Evolutionary conservation across 2,113 vertebrate genomes (phyloP).

Genomic region (Crocuta crocuta): DNA sequence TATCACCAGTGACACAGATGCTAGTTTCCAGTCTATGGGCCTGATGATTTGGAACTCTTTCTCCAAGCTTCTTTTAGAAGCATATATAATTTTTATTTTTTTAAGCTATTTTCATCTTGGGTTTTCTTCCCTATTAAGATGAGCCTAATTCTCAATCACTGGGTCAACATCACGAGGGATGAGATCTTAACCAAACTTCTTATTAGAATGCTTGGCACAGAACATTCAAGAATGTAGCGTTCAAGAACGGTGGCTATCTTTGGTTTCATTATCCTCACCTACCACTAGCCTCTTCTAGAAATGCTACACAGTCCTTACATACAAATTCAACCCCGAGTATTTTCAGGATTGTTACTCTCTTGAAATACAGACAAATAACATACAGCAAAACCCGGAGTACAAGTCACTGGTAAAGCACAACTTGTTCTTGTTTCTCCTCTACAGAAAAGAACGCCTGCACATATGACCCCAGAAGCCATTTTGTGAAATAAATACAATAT

Average conservation of each 20-base stretch:
- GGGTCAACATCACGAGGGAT: not conserved
- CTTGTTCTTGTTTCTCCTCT: not conserved
- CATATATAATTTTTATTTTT: not conserved
- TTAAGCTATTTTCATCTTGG: not conserved
- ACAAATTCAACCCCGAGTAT: slow-evolving; percentile 1
- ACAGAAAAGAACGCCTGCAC: not conserved
- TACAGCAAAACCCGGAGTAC: not conserved
- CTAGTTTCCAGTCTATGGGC: not conserved
- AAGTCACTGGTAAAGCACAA: not conserved
- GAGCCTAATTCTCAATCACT: not conserved
- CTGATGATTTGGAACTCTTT: not conserved
- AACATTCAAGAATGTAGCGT: not conserved
- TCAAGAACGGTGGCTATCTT: not conserved
- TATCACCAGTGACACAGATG: not conserved
- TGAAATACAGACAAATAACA: slow-evolving; percentile 14
- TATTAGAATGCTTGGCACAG: not conserved
- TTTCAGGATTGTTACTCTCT: not conserved
- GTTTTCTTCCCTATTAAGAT: not conserved
- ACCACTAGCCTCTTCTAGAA: not conserved
- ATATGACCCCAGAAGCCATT: not conserved
- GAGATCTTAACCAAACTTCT: not conserved
- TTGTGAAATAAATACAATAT: not conserved
- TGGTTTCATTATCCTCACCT: not conserved
- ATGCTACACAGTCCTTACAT: not conserved
- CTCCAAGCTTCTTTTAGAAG: not conserved